These are phyloP conservation scores for Xestia rhomboidea DNA, from an alignment of 2,888 invertebrate genomes.

Conservation along the genomic window DNA sequence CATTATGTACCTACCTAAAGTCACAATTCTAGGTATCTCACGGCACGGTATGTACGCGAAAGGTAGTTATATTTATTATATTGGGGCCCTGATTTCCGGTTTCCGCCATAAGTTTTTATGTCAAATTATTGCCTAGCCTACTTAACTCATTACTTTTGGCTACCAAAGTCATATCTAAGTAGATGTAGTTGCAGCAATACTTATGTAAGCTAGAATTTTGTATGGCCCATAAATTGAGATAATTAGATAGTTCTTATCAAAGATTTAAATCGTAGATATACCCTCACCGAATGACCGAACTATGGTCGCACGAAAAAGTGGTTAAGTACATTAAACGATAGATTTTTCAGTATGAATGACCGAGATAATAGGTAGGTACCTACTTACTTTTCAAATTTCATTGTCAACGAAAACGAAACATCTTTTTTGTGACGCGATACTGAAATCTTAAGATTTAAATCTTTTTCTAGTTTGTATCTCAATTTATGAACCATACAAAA, in stretches of 20 bases:
- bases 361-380: neutral
- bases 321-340: neutral
- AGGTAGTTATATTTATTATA: neutral
- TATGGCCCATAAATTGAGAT: conserved; percentile 15
- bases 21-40: neutral
- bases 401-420: neutral
- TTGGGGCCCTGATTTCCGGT: neutral
- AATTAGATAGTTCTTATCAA: neutral
- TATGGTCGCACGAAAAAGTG: neutral
- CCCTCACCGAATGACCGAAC: neutral
- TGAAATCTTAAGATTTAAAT: neutral
- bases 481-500: neutral
- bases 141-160: neutral
- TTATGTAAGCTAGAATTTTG: neutral
- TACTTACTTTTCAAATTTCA: neutral
- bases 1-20: neutral
- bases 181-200: neutral
- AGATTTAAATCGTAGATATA: neutral
- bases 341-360: neutral
- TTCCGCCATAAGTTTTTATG: neutral
- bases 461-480: neutral
- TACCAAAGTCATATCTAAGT: neutral
- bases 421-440: neutral
- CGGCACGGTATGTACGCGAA: neutral
- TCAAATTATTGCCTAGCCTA: too few relatives aligned